Base-by-base conservation (phyloP, 2,797 vertebrate species). In the Falco cherrug region DNA sequence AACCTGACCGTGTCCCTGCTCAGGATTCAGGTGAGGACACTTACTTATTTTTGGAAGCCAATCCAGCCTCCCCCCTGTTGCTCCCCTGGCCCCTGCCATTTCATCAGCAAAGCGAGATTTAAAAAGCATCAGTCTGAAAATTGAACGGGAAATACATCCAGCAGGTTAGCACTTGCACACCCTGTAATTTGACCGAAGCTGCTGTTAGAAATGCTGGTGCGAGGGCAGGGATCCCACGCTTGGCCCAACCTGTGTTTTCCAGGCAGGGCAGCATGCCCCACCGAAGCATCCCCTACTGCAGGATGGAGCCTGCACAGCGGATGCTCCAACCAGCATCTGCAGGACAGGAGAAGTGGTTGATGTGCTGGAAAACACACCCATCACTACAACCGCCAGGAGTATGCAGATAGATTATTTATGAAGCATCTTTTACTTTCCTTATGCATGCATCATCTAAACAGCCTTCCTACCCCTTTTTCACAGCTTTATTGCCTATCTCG, bases 121-220 rank as follows among this genome's bases (percentile, higher is more conserved):
- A 45, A 95, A 95, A 96, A 81, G 37, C 70, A 91, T 68, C 68
- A 41, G 47, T 81, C 88, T 84, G 93, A 83, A 97, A 96, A 96
- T 28, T 50, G 75, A 21, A 88, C 2, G 1, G 81, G 89, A 97
- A 96, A 96, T 75, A 70, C 82, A 69, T 53, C 79, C 25, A 79
- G 76, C 51, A 56, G 89, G 85, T 84, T 54, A 91, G 61, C 64
- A 20, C 73, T 90, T 12, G 33, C 71, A 95, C 79, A 86, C 84
- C 43, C 93, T 53, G 56, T 41, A 75, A 64, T 70, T 50, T 84
- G 73, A 87, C 84, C 31, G 3, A 89, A 95, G 95, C 89, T 47
- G 25, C 54, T 83, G 85, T 93, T 84, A 75, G 80, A 97, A 95
- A 90, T 76, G 84, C 51, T 83, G 95, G 84, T 81, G 93, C 83